Evolutionary conservation across 2,888 invertebrate species (phyloP), one percentile per base, ranked within the genome.

Genomic region (Dascillus cervinus): DNA sequence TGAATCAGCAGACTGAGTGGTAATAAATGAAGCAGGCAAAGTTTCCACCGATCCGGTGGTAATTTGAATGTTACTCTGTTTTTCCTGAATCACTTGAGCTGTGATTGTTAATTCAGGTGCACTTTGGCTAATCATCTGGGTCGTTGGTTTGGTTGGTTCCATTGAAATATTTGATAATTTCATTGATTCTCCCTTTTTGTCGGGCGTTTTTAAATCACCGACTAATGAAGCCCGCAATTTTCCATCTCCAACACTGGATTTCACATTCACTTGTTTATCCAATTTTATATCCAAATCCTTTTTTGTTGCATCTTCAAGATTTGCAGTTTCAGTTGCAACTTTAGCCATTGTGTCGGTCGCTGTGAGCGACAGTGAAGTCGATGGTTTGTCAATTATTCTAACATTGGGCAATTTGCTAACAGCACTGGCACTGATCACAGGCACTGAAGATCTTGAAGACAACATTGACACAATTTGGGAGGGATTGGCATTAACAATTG

Each of bases 11-110:
- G 70, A 69, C 47, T 72, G 72, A 43, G 71, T 70, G 1, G 72
- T 71, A 52, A 71, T 71, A 49, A 71, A 72, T 11, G 72, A 70
- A 3, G 71, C 70, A 49, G 71, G 70, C 37, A 72, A 71, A 0
- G 71, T 70, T 52, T 72, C 70, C 1, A 71, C 34, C 9, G 42
- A 40, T 17, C 53, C 46, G 2, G 55, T 52, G 4, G 55, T 53
- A 13, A 62, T 59, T 29, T 60, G 57, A 43, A 57, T 50, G 24
- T 24, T 36, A 3, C 54, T 35, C 40, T 58, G 55, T 3, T 55
- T 52, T 36, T 62, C 62, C 39, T 62, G 60, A 13, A 64, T 58
- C 9, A 64, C 54, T 43, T 63, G 64, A 3, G 64, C 63, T 0
- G 64, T 65, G 63, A 64, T 64, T 50, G 64, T 64, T 19, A 65